These are phyloP conservation scores for Holothuria glaberrima DNA, from an alignment of 35 echinoderm and acorn worm species.

Conservation along the genomic window DNA sequence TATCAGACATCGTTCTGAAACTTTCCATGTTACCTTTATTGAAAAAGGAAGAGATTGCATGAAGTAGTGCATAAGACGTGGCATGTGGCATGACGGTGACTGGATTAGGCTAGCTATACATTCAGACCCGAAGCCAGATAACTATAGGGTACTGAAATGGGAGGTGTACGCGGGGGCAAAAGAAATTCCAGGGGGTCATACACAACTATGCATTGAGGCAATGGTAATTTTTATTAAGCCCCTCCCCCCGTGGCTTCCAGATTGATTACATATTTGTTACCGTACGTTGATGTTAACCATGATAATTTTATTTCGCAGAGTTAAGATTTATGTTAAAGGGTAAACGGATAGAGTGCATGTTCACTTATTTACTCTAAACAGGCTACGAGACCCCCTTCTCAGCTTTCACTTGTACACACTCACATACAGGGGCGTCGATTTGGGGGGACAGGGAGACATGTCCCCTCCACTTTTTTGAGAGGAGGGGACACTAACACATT, in stretches of 20 bases:
- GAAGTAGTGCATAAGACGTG: not conserved
- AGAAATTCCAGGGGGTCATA: not conserved
- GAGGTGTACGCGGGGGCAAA: not conserved
- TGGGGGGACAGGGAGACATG: no score
- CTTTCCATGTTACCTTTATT: constrained; percentile 6
- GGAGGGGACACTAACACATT: no score
- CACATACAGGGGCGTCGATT: no score
- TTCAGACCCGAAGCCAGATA: not conserved
- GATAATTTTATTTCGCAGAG: not conserved
- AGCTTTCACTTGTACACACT: not conserved
- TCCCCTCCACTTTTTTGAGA: no score
- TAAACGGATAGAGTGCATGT: not conserved
- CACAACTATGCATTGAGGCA: not conserved
- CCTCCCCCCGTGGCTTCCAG: not conserved
- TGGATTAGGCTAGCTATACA: not conserved
- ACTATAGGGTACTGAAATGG: no score
- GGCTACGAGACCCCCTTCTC: not conserved
- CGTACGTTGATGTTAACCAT: not conserved
- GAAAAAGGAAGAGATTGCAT: constrained; percentile 11
- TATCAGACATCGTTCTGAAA: constrained; percentile 14
- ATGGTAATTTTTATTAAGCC: not conserved
- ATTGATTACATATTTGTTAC: not conserved
- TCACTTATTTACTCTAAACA: not conserved
- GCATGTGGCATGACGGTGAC: not conserved
- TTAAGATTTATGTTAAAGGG: not conserved